Base-by-base conservation (phyloP, 2,113 vertebrate species). In the Albula goreensis region DNA sequence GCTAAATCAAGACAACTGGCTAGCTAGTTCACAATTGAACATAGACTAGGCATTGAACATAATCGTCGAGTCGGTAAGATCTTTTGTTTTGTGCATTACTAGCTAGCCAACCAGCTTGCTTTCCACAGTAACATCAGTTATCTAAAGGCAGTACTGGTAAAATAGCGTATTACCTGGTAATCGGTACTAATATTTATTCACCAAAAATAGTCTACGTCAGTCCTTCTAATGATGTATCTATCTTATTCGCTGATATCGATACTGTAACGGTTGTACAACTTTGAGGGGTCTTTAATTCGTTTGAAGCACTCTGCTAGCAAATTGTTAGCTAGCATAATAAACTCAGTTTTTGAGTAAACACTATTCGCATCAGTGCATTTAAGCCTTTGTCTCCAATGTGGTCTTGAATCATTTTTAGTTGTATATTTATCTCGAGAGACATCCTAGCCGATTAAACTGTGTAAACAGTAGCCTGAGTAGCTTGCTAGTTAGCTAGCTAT, bases 51-150 rank as follows among this genome's bases (percentile, higher is more conserved):
- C 53, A 31, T 31, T 74, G n/a, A n/a, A 74, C 9, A 13, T 74
- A 60, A 60, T 70, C 22, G 70, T 74, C 25, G 31, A 31, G 70
- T 74, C 22, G 70, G 70, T 74, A 10, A 25, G 70, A 74, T 31
- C n/a, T 74, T 74, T 74, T 74, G 70, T 74, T 74, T 74, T 74
- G 70, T 31, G 53, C 53, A 56, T 56, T 56, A 56, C 70, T 77
- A 79, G 78, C 8, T 31, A 25, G 0, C 19, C 49, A 11, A 22
- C 19, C 80, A 51, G 49, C 79, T 49, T 81, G 49, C 13, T 50
- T 50, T 15, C 49, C 25, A 52, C 22, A 81, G 2, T 52, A 52
- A 9, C 50, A 48, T 50, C 19, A 22, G 50, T 51, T 17, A 11
- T 1, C 80, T 50, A 50, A n/a, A 9, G n/a, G 49, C 17, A 1